Evolutionary conservation across 2,888 invertebrate species (phyloP).

Genomic region (Biston stratarius): DNA sequence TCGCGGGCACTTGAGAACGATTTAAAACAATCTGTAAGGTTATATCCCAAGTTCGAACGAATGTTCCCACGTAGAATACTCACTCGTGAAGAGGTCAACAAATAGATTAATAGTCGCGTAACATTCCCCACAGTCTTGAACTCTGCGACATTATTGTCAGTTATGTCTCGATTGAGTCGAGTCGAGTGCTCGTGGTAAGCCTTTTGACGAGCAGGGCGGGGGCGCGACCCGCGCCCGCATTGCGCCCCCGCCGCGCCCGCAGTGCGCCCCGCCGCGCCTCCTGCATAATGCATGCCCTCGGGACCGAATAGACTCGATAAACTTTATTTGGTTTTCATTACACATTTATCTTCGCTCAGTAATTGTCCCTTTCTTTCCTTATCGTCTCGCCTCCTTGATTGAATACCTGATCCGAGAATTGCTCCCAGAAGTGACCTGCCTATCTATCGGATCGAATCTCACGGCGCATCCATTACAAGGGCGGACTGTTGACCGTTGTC

Average conservation of each 20-base stretch:
- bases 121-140: too few relatives aligned
- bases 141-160: too few relatives aligned
- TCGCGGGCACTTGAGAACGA: too few relatives aligned
- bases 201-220: slow-evolving; percentile 6
- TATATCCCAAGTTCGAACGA: too few relatives aligned
- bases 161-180: neutral
- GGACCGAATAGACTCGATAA: slow-evolving; percentile 27
- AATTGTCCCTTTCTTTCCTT: slow-evolving; percentile 8
- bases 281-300: slow-evolving; percentile 70
- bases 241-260: slow-evolving; percentile 48
- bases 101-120: too few relatives aligned
- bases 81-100: too few relatives aligned
- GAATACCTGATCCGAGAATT: slow-evolving; percentile 18
- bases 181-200: neutral
- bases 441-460: neutral
- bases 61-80: too few relatives aligned
- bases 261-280: slow-evolving; percentile 48
- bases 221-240: slow-evolving; percentile 20
- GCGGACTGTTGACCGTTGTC: neutral
- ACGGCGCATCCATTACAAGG: neutral
- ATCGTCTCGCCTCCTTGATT: too few relatives aligned
- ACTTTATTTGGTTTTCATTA: slow-evolving; percentile 33
- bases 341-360: slow-evolving; percentile 26
- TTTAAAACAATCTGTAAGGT: too few relatives aligned
- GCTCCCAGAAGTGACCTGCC: neutral